Base-by-base conservation (phyloP, 1,140 invertebrate species). In the Atta cephalotes region DNA sequence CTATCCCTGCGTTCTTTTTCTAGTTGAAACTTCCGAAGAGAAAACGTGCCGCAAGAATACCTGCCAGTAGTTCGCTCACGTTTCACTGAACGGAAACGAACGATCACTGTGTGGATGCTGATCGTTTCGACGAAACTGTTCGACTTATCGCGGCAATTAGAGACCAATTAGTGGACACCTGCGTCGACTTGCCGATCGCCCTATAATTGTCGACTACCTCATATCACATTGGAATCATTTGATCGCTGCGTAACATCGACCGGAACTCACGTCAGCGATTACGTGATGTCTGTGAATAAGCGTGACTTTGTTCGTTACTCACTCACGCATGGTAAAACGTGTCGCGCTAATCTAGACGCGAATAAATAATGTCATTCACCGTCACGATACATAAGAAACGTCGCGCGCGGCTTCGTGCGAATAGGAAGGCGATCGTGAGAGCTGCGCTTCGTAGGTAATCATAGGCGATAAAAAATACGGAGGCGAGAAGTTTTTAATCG, bases 81-180 rank as follows among this genome's bases (percentile, higher is more conserved):
- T 85, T 60, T 56, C 58, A 18, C 25, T 53, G 60, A 58, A 62
- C 65, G 78, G 80, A 71, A 82, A 80, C 31, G 62, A 45, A 21
- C 58, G 63, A 49, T 66, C 63, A 74, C 14, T 49, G 66, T 28
- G 58, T 28, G 63, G 25, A 45, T 35, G 28, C 60, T 58, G 85
- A 71, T 68, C 78, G 39, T 72, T 88, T 62, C 80, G 60, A 21
- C 85, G 84, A 79, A 80, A 66, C 45, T 28, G 80, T 62, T 31
- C 63, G 85, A 90, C 88, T 91, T 92, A 91, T 91, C 62, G 74
- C 77, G 35, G 86, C 88, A 91, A 92, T 92, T 92, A 92, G 87
- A 63, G 70, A 79, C 63, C 89, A 88, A 92, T 92, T 90, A 90
- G 91, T 65, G 68, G 31, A 28, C 53, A 81, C 85, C 81, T 70